These are phyloP conservation scores for Pharmacophagus antenor DNA, from an alignment of 2,888 invertebrate species.

Conservation along the genomic window DNA sequence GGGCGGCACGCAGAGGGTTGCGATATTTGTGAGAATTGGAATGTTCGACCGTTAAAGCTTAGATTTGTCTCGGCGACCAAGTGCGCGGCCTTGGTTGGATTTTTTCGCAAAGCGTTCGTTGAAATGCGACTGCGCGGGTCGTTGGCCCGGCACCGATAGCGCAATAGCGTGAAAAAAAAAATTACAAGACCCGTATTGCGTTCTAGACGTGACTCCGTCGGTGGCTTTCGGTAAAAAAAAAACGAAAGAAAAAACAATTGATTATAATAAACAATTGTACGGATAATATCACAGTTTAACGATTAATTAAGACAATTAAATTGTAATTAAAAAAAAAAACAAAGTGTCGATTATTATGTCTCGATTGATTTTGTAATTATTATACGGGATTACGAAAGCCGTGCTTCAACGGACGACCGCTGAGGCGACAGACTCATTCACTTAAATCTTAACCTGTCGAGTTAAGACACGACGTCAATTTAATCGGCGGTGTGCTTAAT, in stretches of 20 bases:
- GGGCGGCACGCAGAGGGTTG: conserved; percentile 57
- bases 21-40: conserved; percentile 46
- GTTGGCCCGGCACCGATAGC: conserved; percentile 50
- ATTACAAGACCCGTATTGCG: conserved; percentile 51
- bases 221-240: conserved; percentile 29
- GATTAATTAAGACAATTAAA: conserved; percentile 21
- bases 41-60: conserved; percentile 59
- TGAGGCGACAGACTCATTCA: no score
- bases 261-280: background rate
- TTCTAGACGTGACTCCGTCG: conserved; percentile 52
- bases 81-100: conserved; percentile 62
- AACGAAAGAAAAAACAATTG: no score
- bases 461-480: no score
- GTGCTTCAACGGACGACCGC: background rate
- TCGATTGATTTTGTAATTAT: conserved; percentile 5
- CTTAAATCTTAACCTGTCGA: no score
- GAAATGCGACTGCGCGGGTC: conserved; percentile 58
- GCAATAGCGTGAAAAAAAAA: conserved; percentile 40
- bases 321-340: conserved; percentile 21
- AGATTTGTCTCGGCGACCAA: conserved; percentile 71
- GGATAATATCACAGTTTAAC: background rate
- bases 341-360: background rate
- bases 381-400: conserved; percentile 3
- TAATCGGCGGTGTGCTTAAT: no score
- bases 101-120: conserved; percentile 63